Conservation (phyloP, 2,888 invertebrate genomes). For the Apomyelois bistriatella region DNA sequence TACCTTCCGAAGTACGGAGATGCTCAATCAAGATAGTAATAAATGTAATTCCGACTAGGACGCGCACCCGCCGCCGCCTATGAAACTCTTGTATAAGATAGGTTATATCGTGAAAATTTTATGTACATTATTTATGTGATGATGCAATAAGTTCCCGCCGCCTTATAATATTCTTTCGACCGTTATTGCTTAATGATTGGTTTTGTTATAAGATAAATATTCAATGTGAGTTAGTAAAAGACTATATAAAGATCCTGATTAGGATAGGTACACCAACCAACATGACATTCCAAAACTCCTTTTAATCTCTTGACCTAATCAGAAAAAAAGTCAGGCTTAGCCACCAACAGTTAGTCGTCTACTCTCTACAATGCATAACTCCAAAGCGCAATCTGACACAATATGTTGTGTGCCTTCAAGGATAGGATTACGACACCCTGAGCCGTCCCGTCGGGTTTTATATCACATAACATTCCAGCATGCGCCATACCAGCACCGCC, state of each 20-base stretch:
- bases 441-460: conserved; percentile 32
- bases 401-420: neutral
- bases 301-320: no score
- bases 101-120: neutral
- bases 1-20: no score
- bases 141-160: neutral
- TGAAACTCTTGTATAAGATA: no score
- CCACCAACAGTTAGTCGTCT: neutral
- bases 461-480: conserved; percentile 40
- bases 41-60: no score
- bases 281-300: no score
- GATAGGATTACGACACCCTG: conserved; percentile 24
- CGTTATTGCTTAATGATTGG: conserved; percentile 1
- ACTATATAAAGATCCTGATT: no score
- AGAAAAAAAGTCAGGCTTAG: no score
- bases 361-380: neutral
- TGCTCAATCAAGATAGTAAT: no score
- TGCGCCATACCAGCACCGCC: conserved; percentile 18
- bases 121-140: neutral
- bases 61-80: no score
- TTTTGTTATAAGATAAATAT: neutral
- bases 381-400: neutral
- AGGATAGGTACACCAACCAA: no score
- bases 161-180: neutral
- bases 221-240: neutral